Percentiles rank a stretch among this genome's conserved stretches.
These are phyloP conservation scores for Melitaea athalia DNA, from an alignment of 2,888 invertebrate species.

Conservation along the genomic window DNA sequence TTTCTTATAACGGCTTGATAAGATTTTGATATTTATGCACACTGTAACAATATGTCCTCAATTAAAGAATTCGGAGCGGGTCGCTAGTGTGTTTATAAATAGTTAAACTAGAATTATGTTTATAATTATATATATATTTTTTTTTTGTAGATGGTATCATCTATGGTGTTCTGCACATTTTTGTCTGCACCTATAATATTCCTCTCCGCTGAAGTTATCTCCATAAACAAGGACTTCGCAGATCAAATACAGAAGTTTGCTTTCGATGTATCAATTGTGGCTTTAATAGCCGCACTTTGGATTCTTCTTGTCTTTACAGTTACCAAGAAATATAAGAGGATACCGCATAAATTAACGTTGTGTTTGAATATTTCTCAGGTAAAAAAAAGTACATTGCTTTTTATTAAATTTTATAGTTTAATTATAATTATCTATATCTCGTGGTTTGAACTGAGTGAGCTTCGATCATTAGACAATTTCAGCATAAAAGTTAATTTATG, in stretches of 20 bases:
- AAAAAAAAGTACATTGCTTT: conserved; percentile 27
- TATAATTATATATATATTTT: no score
- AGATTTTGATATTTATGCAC: no score
- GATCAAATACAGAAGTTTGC: conserved; percentile 89
- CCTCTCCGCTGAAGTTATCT: conserved; percentile 96
- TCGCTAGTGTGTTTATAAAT: no score
- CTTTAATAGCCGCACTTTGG: conserved; percentile 90
- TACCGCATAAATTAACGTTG: conserved; percentile 92
- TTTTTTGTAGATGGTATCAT: conserved; percentile 89
- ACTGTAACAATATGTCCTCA: no score
- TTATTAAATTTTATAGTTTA: conserved; percentile 26
- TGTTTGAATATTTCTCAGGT: conserved; percentile 92
- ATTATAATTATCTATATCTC: no score
- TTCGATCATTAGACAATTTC: no score
- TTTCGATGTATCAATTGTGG: conserved; percentile 91
- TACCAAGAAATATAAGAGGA: conserved; percentile 88
- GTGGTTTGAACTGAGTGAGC: no score
- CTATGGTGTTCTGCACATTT: conserved; percentile 97
- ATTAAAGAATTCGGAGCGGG: no score
- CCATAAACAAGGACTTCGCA: conserved; percentile 89
- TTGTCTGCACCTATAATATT: conserved; percentile 97
- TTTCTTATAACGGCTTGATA: no score
- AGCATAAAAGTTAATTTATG: no score
- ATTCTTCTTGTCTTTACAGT: conserved; percentile 87
- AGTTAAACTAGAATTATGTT: no score